Evolutionary conservation across 2,113 vertebrate species (phyloP).

Genomic region (Oncorhynchus tshawytscha): DNA sequence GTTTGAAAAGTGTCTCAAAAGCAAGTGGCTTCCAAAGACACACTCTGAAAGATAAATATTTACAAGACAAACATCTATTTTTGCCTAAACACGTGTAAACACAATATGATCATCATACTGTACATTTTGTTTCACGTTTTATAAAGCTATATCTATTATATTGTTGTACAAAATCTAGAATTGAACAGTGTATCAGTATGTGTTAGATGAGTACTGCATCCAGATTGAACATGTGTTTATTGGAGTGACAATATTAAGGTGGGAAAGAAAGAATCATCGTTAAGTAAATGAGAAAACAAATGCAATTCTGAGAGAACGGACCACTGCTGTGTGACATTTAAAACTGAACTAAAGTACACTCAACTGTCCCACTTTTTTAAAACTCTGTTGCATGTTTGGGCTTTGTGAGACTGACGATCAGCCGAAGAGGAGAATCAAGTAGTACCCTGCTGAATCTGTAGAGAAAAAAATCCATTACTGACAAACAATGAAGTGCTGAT

Average conservation of each 20-base stretch:
- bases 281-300: conserved; percentile 7
- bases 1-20: conserved; percentile 35
- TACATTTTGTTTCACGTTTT: conserved; percentile 70
- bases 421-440: not conserved
- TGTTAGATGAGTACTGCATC: not conserved
- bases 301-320: conserved; percentile 29
- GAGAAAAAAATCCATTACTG: not conserved
- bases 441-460: not conserved
- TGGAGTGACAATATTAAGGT: not conserved
- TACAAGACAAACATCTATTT: conserved; percentile 17
- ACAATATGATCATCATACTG: conserved; percentile 27
- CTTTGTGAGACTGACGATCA: not conserved
- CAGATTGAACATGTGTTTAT: not conserved
- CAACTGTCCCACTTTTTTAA: conserved; percentile 7
- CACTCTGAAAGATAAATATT: conserved; percentile 16
- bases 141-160: conserved; percentile 55
- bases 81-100: conserved; percentile 21
- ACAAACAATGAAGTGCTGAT: not conserved
- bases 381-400: not conserved
- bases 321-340: conserved; percentile 31
- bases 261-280: not conserved
- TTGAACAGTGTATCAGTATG: not conserved
- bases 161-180: conserved; percentile 50
- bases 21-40: conserved; percentile 67
- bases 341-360: conserved; percentile 6